Evolutionary conservation across 2,888 invertebrate genomes (phyloP), one percentile per base, ranked within the genome.

Genomic region (Campoplex capitator): DNA sequence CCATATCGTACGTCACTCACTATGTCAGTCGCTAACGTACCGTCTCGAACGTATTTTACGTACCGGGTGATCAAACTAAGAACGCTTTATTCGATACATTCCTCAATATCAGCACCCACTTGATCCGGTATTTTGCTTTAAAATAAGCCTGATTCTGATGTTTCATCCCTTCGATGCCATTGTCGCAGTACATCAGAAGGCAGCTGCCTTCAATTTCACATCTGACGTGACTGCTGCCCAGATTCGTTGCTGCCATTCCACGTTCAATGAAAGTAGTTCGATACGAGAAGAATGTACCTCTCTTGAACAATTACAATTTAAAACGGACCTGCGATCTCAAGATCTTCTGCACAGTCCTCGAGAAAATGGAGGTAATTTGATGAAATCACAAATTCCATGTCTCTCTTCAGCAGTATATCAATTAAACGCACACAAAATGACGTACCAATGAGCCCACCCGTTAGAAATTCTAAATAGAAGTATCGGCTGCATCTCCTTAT

Each of bases 1-100:
- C 75, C 85, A 85, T 89, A 88, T 88, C 89, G 88, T 88, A 90
- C 90, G 89, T 90, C 90, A 90, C 89, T 89, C 90, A 90, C 84
- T 77, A 77, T 90, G 90, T 93, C 94, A 94, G 94, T 93, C 91
- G 92, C 94, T 94, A 94, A 94, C 94, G 92, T 93, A 93, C 93
- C 94, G 93, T 93, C 94, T 93, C 94, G 93, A 94, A 94, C 94
- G 92, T 93, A 93, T 93, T 93, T 93, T 91, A 93, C 90, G 91
- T 93, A 93, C 93, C 93, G 93, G 93, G 93, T 93, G 93, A 90
- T 89, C 78, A 89, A 90, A 91, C 87, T 86, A 79, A 74, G 45
- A 79, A 68, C 62, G 42, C n/a, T 13, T n/a, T 56, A 23, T 81
- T 65, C 80, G n/a, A 73, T 81, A 32, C 32, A 32, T 62, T 62